Percentiles rank a stretch among this genome's conserved stretches.
These are phyloP conservation scores for Scaptomyza montana DNA, from an alignment of 1,140 invertebrate species.

Conservation along the genomic window DNA sequence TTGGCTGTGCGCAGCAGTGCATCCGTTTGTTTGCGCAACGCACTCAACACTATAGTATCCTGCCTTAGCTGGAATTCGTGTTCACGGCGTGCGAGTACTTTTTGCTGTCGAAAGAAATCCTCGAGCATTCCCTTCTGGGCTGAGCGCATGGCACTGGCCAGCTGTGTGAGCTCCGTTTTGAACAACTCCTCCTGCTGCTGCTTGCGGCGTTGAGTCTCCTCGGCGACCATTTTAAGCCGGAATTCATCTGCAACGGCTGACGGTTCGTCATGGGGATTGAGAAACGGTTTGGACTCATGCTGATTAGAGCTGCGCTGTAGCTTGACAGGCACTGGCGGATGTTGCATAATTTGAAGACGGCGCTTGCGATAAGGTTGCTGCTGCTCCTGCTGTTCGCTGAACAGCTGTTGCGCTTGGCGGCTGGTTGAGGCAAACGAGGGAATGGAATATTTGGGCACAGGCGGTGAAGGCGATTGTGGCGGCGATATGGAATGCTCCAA, in stretches of 20 bases:
- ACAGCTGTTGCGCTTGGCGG: slow-evolving; percentile 57
- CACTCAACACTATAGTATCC: slow-evolving; percentile 63
- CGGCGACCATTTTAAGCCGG: slow-evolving; percentile 19
- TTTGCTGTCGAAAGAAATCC: slow-evolving; percentile 73
- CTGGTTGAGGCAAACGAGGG: slow-evolving; percentile 49
- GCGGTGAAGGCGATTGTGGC: slow-evolving; percentile 59
- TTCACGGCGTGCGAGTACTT: slow-evolving; percentile 64
- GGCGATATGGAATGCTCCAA: slow-evolving; percentile 58
- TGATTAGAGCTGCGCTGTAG: slow-evolving; percentile 55
- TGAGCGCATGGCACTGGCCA: slow-evolving; percentile 56
- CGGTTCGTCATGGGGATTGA: neutral
- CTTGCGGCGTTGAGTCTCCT: slow-evolving; percentile 41
- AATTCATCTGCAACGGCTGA: slow-evolving; percentile 14
- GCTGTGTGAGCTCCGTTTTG: slow-evolving; percentile 60
- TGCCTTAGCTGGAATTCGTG: slow-evolving; percentile 76
- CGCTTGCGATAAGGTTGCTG: slow-evolving; percentile 53
- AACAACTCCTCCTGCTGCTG: slow-evolving; percentile 51
- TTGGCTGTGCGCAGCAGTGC: slow-evolving; percentile 55
- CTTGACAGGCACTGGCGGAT: slow-evolving; percentile 58
- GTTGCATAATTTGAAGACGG: slow-evolving; percentile 22
- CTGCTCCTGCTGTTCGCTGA: slow-evolving; percentile 37
- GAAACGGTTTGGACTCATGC: slow-evolving; percentile 21
- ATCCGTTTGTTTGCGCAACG: slow-evolving; percentile 67
- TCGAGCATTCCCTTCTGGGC: slow-evolving; percentile 69
- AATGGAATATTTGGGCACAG: slow-evolving; percentile 39